Base-by-base conservation (phyloP, 2,113 vertebrate genomes). In the Gambusia affinis region DNA sequence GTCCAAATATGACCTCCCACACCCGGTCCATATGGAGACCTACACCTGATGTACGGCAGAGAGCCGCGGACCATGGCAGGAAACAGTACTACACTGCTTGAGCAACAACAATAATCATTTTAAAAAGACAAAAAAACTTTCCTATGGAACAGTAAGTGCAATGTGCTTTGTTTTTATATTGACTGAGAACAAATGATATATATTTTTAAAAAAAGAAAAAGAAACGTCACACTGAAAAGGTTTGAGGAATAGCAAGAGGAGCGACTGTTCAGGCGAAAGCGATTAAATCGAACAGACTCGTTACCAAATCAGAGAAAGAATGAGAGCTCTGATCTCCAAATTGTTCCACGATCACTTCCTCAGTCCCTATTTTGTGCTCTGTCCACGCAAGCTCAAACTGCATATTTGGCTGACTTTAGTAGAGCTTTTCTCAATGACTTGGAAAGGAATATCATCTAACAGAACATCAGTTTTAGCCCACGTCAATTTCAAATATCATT, bases 121-220 rank as follows among this genome's bases (percentile, higher is more conserved):
- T 87, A 90, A 94, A 94, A 94, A 94, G 78, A 94, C 84, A 94
- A 94, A 94, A 94, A 94, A 93, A 92, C 89, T 94, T 95, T 95
- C 93, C 93, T 95, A 94, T 94, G 93, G 94, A 95, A 95, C 94
- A 95, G 93, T 94, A 93, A 95, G 94, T 94, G 95, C 93, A 95
- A 95, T 95, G 95, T 95, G 95, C 93, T 95, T 95, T 92, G 92
- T 95, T 95, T 95, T 95, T 95, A 95, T 95, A 95, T 95, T 94
- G 94, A 95, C 94, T 95, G 92, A 95, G 93, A 95, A 95, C 95
- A 95, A 94, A 95, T 94, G 90, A 94, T 95, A 95, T 95, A 95
- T 95, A 95, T 95, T 95, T 95, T 95, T 95, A 94, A 64, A 95
- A 94, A 95, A 95, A 95, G 94, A 80, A 94, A 95, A 92, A 93